Base-by-base conservation (phyloP, 1,140 invertebrate species). In the Drosophila sucinea region DNA sequence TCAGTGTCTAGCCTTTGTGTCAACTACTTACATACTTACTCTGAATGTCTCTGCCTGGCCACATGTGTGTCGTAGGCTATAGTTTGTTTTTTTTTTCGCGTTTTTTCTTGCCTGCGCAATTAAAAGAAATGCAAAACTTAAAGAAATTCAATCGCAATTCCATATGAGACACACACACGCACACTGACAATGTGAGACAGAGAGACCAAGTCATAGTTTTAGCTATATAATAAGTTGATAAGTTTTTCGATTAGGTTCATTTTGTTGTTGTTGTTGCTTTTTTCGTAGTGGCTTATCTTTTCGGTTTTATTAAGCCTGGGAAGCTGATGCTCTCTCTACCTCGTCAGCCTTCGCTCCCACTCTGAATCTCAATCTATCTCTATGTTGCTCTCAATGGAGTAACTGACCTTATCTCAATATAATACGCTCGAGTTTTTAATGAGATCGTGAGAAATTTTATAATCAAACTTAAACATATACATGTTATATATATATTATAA, bases 121-220 rank as follows among this genome's bases (percentile, higher is more conserved):
- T 86, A 70, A 83, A 87, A 80, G 70, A 86, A 87, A 79, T 73
- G 80, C 41, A 87, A 51, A 87, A 71, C 60, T 80, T 65, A 64
- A 79, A 67, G 79, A 86, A 81, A 86, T 67, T 86, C 60, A 86
- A 86, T 82, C 82, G 81, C 70, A 76, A 55, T 76, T 55, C 54
- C 60, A 78, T 25, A 78, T 85, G 77, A 85, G 81, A 85, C 68
- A 79, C 60, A 67, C 71, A 7, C 11, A 81, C 81, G 81, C 68
- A 79, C 63, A 68, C 67, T 33, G 7, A 54, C 1, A 32, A 4
- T 23, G n/a, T n/a, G 29, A 11, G 7, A 23, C 23, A 33, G 7
- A 33, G 30, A 44, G 56, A 47, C 69, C 68, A 55, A 69, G 25
- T 73, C 69, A 71, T 68, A 56, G 6, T 25, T 17, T 29, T 73